Percentiles rank a stretch among this genome's conserved stretches.
Evolutionary conservation across 2,797 vertebrate genomes (phyloP).

Genomic region (Falco concolor): DNA sequence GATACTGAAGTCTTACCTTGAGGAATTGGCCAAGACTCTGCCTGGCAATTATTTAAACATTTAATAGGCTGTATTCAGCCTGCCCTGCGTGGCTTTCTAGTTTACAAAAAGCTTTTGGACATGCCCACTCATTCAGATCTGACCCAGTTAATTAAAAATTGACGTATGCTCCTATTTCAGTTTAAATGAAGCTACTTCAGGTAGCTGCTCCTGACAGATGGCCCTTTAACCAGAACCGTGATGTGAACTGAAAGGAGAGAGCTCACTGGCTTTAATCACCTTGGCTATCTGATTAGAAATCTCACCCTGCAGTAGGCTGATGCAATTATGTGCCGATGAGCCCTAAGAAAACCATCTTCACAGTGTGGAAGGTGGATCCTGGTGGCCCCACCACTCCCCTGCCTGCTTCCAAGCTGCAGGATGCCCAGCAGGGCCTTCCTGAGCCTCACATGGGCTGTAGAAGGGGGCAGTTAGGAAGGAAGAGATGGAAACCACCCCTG

Average conservation of each 20-base stretch:
- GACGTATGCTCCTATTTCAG: not conserved
- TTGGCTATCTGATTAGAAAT: not conserved
- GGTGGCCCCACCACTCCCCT: not conserved
- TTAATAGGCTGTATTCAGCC: slow-evolving; percentile 18
- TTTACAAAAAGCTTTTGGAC: slow-evolving; percentile 1
- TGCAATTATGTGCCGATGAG: not conserved
- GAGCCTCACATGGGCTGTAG: not conserved
- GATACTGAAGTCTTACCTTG: not conserved
- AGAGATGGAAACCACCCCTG: not conserved
- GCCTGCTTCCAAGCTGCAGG: rapidly evolving
- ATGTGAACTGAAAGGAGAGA: not conserved
- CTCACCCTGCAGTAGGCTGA: not conserved
- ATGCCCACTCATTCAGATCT: not conserved
- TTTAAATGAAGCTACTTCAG: not conserved
- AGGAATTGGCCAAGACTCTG: not conserved
- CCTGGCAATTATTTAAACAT: slow-evolving; percentile 2
- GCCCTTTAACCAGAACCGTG: not conserved
- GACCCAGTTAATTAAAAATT: slow-evolving; percentile 42
- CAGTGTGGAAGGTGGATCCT: not conserved
- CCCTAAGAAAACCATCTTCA: not conserved
- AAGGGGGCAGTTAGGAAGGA: not conserved
- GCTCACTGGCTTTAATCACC: not conserved
- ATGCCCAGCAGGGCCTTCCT: not conserved
- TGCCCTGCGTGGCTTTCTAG: not conserved
- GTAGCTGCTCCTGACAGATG: not conserved